These are phyloP conservation scores for Scarus forsteni DNA, from an alignment of 2,797 vertebrate genomes.

Conservation along the genomic window DNA sequence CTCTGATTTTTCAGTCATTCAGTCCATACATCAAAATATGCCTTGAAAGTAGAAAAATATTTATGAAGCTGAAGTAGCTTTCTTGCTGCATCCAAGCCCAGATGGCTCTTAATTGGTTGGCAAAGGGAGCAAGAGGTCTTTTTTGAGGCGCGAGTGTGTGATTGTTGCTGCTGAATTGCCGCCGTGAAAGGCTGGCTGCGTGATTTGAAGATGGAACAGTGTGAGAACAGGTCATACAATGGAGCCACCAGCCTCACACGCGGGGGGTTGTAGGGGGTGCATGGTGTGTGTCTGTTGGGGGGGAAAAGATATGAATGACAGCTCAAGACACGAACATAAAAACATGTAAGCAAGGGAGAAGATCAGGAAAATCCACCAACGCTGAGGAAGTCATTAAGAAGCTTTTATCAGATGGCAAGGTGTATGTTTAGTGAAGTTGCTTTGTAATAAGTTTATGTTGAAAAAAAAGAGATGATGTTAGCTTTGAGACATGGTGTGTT, in stretches of 20 bases:
- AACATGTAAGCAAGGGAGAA: constrained; percentile 41
- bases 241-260: constrained; percentile 88
- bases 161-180: constrained; percentile 96
- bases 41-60: constrained; percentile 51
- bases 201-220: constrained; percentile 90
- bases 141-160: constrained; percentile 93
- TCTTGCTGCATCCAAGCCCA: constrained; percentile 86
- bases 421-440: neutral
- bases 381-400: constrained; percentile 30
- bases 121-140: constrained; percentile 92
- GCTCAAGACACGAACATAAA: constrained; percentile 48
- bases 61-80: constrained; percentile 68
- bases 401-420: constrained; percentile 4
- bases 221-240: constrained; percentile 93
- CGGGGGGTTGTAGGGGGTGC: constrained; percentile 61
- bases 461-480: too few relatives aligned
- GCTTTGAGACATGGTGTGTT: too few relatives aligned
- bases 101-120: constrained; percentile 98
- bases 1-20: constrained; percentile 11
- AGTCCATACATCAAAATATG: constrained; percentile 37
- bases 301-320: constrained; percentile 49
- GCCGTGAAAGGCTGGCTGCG: constrained; percentile 91
- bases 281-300: constrained; percentile 38
- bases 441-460: neutral
- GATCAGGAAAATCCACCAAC: constrained; percentile 23